A percentile compares a stretch with the other conserved stretches of the same genome.
These are phyloP conservation scores for Hypena proboscidalis DNA, from an alignment of 2,888 invertebrate species.

Conservation along the genomic window DNA sequence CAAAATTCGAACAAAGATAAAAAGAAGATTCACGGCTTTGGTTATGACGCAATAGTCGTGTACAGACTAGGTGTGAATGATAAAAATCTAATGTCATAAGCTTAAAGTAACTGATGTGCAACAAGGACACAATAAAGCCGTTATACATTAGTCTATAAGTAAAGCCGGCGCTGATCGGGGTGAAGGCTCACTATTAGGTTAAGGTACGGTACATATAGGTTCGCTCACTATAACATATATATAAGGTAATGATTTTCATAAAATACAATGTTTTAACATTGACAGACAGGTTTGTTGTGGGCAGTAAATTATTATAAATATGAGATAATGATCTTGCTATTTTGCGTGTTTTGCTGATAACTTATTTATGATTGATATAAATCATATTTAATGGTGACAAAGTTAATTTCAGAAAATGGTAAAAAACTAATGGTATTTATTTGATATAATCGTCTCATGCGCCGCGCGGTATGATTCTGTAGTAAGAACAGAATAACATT, in stretches of 20 bases:
- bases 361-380: no score
- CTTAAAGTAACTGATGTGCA: slow-evolving; percentile 27
- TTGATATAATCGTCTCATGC: no score
- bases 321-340: no score
- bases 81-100: slow-evolving; percentile 46
- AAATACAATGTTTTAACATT: not conserved
- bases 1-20: slow-evolving; percentile 42
- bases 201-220: slow-evolving; percentile 2
- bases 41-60: slow-evolving; percentile 32
- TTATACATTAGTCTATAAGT: slow-evolving; percentile 18
- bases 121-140: slow-evolving; percentile 17
- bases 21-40: slow-evolving; percentile 26
- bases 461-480: no score
- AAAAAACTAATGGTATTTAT: no score
- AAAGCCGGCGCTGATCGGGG: slow-evolving; percentile 12
- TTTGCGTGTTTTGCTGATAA: no score
- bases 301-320: not conserved
- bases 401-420: no score
- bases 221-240: slow-evolving; percentile 3
- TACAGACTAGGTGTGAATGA: slow-evolving; percentile 54
- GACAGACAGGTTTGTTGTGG: not conserved
- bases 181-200: slow-evolving; percentile 10
- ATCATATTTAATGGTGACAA: no score
- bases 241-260: not conserved
- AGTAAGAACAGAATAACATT: no score